Conservation (phyloP, 2,113 vertebrate species). For the Coreoperca whiteheadi region DNA sequence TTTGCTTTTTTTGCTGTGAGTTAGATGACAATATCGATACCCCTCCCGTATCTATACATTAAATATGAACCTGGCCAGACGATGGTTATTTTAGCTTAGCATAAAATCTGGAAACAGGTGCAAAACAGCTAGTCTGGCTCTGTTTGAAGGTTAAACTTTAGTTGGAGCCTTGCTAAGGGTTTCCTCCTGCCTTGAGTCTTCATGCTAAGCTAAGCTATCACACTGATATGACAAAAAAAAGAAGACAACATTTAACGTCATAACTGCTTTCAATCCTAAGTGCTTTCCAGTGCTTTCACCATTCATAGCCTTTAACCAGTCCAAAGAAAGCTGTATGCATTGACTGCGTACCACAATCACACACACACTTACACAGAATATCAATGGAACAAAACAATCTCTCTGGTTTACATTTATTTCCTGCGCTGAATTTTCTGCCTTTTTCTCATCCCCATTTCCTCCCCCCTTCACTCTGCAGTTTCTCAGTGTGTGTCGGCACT, state of each 20-base stretch:
- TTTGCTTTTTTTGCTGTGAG: too few species aligned
- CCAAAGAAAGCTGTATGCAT: neutral
- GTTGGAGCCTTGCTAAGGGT: too few species aligned
- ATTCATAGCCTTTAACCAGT: neutral
- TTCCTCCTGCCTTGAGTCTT: too few species aligned
- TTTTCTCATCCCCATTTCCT: neutral
- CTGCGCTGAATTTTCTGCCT: neutral
- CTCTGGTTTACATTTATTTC: neutral
- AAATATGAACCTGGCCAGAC: neutral
- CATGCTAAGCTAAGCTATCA: too few species aligned
- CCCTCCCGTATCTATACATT: neutral
- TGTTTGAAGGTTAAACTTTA: too few species aligned
- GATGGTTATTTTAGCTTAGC: too few species aligned
- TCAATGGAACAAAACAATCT: neutral
- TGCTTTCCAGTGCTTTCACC: neutral
- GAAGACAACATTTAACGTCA: neutral
- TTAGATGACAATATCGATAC: neutral
- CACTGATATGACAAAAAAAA: too few species aligned
- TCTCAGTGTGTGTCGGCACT: conserved; percentile 74
- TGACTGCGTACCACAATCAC: neutral
- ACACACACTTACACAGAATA: neutral
- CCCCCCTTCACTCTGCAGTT: conserved; percentile 58
- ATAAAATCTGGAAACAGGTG: too few species aligned
- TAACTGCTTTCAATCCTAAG: neutral
- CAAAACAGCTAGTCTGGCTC: too few species aligned